Percentiles rank a stretch among this genome's conserved stretches.
These are phyloP conservation scores for Cyprinodon tularosa DNA, from an alignment of 2,113 vertebrate genomes.

Conservation along the genomic window DNA sequence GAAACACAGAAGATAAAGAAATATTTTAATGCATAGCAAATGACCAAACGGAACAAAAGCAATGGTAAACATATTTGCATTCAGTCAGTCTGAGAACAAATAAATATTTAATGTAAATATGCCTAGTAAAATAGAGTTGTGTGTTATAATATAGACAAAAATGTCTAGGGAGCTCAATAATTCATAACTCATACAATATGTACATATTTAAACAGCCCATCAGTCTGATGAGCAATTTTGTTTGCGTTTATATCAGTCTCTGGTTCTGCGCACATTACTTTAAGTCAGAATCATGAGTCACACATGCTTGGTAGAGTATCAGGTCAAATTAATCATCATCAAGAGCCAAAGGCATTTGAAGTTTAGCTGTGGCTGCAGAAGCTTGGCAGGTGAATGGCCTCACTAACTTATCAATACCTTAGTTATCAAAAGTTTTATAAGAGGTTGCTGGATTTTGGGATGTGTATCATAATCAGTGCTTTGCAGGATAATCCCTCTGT, in stretches of 20 bases:
- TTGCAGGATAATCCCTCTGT: neutral
- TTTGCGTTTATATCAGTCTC: constrained; percentile 7
- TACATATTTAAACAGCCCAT: constrained; percentile 52
- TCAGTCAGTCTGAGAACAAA: constrained; percentile 3
- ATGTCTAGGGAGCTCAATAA: constrained; percentile 36
- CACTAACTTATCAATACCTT: constrained; percentile 11
- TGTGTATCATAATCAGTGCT: neutral
- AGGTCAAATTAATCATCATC: neutral
- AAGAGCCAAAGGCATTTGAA: constrained; percentile 15
- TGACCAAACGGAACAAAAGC: constrained; percentile 8
- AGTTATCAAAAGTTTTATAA: constrained; percentile 9
- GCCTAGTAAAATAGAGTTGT: constrained; percentile 26
- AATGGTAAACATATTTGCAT: constrained; percentile 32
- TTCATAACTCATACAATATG: constrained; percentile 43
- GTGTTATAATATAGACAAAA: constrained; percentile 35
- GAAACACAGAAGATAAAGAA: constrained; percentile 46
- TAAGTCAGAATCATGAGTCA: neutral
- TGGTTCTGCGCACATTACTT: neutral
- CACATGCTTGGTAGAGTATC: constrained; percentile 4
- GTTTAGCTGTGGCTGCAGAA: constrained; percentile 10
- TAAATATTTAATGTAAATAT: constrained; percentile 32
- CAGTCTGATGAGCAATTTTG: constrained; percentile 5
- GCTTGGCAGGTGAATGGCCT: constrained; percentile 18
- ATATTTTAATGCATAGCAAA: constrained; percentile 23
- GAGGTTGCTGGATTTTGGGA: neutral